Base-by-base conservation (phyloP, 2,888 invertebrate genomes). In the Rambutsinella grinnellia region DNA sequence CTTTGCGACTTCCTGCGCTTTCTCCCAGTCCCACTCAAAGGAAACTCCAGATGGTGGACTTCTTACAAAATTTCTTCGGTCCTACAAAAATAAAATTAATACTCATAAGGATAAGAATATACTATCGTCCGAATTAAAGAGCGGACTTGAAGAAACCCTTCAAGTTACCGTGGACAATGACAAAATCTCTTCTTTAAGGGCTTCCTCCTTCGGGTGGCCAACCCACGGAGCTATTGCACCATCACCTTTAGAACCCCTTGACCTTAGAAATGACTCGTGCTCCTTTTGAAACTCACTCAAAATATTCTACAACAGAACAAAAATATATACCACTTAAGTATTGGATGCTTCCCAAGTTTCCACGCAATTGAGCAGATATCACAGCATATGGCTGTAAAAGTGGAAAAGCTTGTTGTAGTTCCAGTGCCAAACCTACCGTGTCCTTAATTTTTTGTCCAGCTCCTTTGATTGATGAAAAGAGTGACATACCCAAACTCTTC, bases 251-350 rank as follows among this genome's bases (percentile, higher is more conserved):
- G 91, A 91, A 81, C 90, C 91, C 88, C 97, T 95, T 69, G 93
- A 93, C 86, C 94, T 94, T 85, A 96, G 92, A 89, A 99, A 99
- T 60, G 96, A 94, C 85, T 97, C 96, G 87, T 99, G 97, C 86
- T 99, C 98, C 86, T 95, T 95, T 88, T 96, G 96, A 88, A 99
- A 95, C 86, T 99, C 98, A 65, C 96, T 96, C 85, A 99, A 90
- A 87, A 99, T 93, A 87, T 95, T 96, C 97, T 97, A 53, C 76
- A 62, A 78, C 78, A 65, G 51, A n/a, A n/a, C 17, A 51, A 17
- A 51, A 6, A 19, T 51, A 51, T 21, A 57, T 57, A 57, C 21
- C 21, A 23, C 26, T n/a, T 53, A 53, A 53, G 19, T 8, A 36
- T 36, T 36, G 36, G 36, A 36, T 36, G 36, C 5, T 36, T 36